phyloP scores from a whole-genome alignment of 2,888 invertebrate genomes.

The Dasypolia templi region DNA sequence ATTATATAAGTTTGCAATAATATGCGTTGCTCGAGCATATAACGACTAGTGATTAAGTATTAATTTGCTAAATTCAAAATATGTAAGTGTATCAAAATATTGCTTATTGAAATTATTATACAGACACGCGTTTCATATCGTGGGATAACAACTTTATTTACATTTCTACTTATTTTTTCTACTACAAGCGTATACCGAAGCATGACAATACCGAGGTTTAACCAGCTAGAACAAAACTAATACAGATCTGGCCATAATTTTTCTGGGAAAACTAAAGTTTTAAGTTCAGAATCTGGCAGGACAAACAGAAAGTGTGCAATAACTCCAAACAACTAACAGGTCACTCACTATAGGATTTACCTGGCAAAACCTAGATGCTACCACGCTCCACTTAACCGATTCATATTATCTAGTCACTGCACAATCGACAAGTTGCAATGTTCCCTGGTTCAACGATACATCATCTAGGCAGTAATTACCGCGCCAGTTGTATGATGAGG shows the following conservation, averaged over 20 bases:
- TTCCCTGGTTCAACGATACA: constrained; percentile 15
- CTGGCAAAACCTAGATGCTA: constrained; percentile 10
- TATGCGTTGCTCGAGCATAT: constrained; percentile 41
- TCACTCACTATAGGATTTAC: background rate
- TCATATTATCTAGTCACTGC: constrained; percentile 5
- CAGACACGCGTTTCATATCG: constrained; percentile 46
- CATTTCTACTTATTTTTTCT: constrained; percentile 26
- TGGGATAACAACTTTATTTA: constrained; percentile 44
- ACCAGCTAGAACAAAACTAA: background rate
- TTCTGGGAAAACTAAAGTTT: background rate
- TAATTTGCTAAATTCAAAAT: constrained; percentile 55
- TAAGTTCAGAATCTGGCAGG: background rate
- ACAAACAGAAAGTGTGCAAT: background rate
- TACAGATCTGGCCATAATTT: background rate
- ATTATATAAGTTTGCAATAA: constrained; percentile 30
- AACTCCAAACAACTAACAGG: constrained; percentile 17
- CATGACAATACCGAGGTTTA: constrained; percentile 24
- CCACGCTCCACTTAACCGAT: constrained; percentile 20
- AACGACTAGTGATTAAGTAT: constrained; percentile 54
- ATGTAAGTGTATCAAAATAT: constrained; percentile 61
- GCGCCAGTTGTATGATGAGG: constrained; percentile 98
- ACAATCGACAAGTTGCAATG: constrained; percentile 14
- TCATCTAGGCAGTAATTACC: constrained; percentile 87
- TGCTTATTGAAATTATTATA: constrained; percentile 62
- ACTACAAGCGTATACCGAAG: constrained; percentile 16